phyloP scores from a whole-genome alignment of 2,797 vertebrate species.

The Falco cherrug region DNA sequence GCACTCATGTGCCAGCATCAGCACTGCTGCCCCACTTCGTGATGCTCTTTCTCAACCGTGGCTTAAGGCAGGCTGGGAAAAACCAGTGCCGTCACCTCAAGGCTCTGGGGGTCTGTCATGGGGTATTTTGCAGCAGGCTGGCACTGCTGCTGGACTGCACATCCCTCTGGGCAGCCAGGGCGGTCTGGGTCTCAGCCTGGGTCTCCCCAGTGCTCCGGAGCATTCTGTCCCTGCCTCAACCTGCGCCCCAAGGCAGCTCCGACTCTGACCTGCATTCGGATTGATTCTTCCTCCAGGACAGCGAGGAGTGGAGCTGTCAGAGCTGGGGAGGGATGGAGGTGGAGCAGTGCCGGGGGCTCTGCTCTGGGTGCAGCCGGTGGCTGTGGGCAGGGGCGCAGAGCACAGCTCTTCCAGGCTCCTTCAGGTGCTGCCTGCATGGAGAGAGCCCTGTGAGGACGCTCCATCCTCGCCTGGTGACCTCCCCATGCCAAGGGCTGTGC shows the following conservation, averaged over 20 bases:
- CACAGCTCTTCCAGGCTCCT: background rate
- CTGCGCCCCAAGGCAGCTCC: background rate
- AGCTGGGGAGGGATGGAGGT: background rate
- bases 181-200: fast-evolving
- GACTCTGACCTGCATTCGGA: background rate
- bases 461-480: fast-evolving
- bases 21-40: background rate
- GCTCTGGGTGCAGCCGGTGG: no score
- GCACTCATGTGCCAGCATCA: no score
- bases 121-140: background rate
- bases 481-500: fast-evolving
- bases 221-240: no score
- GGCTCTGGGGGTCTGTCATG: background rate
- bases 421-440: background rate
- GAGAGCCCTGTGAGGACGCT: background rate
- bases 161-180: background rate
- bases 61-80: background rate
- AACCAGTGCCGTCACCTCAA: background rate
- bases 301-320: background rate
- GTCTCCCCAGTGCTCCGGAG: no score
- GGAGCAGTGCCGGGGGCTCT: background rate
- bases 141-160: background rate
- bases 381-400: background rate
- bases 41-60: background rate
- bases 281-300: background rate